These are phyloP conservation scores for Cyclargus thomasi DNA, from an alignment of 1,140 invertebrate species.

Conservation along the genomic window DNA sequence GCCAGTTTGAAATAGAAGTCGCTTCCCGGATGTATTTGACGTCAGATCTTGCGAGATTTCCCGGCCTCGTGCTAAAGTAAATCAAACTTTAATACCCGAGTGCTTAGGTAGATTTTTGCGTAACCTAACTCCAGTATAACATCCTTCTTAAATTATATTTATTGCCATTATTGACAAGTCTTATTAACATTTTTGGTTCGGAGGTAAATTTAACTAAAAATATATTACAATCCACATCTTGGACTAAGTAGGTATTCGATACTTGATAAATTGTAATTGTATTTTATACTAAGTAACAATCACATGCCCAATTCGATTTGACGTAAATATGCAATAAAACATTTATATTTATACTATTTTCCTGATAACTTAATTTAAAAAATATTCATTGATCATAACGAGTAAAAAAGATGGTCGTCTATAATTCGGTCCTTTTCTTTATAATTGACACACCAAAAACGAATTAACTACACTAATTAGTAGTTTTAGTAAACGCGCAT, in stretches of 20 bases:
- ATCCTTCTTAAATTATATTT: constrained; percentile 8
- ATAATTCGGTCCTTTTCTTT: too few species aligned
- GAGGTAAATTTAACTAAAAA: not conserved
- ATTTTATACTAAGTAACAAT: too few species aligned
- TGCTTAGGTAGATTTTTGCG: constrained; percentile 35
- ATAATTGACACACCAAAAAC: too few species aligned
- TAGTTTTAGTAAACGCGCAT: not conserved
- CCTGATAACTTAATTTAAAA: too few species aligned
- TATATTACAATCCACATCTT: not conserved
- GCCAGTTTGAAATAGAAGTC: constrained; percentile 53
- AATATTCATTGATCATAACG: too few species aligned
- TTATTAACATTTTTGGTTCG: not conserved
- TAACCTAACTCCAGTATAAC: not conserved
- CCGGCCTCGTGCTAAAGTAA: constrained; percentile 40
- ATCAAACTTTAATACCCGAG: constrained; percentile 36
- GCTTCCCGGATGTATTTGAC: constrained; percentile 69
- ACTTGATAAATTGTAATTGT: not conserved
- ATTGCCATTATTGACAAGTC: constrained; percentile 2
- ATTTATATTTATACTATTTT: too few species aligned
- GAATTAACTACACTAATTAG: not conserved
- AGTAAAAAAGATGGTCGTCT: too few species aligned
- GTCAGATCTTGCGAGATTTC: constrained; percentile 63
- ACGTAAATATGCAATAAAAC: too few species aligned
- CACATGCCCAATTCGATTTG: too few species aligned
- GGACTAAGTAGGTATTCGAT: not conserved